phyloP scores from a whole-genome alignment of 2,888 invertebrate species.

The Latrodectus hesperus region DNA sequence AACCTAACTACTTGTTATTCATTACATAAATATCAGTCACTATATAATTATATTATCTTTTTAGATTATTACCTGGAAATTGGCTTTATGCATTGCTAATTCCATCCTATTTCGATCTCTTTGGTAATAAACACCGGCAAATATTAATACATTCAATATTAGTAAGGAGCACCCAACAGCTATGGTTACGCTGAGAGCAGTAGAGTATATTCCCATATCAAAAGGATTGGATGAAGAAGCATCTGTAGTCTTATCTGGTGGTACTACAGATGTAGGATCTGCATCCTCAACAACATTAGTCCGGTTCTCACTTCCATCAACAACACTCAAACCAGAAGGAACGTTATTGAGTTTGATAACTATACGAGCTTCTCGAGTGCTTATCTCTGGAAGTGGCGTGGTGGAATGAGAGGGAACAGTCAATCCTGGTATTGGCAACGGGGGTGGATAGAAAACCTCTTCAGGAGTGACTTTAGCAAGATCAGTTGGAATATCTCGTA shows the following conservation, averaged over 20 bases:
- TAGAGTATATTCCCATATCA: slow-evolving; percentile 81
- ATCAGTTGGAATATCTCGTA: slow-evolving; percentile 75
- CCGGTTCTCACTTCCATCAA: slow-evolving; percentile 18
- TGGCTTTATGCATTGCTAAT: slow-evolving; percentile 67
- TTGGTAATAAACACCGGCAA: slow-evolving; percentile 95
- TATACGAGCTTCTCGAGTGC: slow-evolving; percentile 22
- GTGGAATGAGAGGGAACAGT: slow-evolving; percentile 29
- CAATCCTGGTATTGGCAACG: slow-evolving; percentile 19
- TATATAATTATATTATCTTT: too few species aligned
- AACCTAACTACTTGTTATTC: too few species aligned
- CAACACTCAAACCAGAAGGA: slow-evolving; percentile 9
- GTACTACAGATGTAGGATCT: not conserved
- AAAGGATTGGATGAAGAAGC: slow-evolving; percentile 24
- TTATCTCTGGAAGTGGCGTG: not conserved
- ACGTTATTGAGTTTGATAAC: slow-evolving; percentile 40
- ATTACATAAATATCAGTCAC: too few species aligned
- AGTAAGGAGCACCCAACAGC: slow-evolving; percentile 92
- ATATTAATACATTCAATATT: slow-evolving; percentile 92
- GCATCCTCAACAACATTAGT: slow-evolving; percentile 6
- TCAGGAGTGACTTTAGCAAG: slow-evolving; percentile 17
- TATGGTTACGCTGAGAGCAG: slow-evolving; percentile 90
- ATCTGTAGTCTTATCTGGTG: slow-evolving; percentile 40
- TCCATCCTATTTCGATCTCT: slow-evolving; percentile 72
- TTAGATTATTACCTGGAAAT: slow-evolving; percentile 64
- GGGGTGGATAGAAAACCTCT: slow-evolving; percentile 52